Evolutionary conservation across 2,888 invertebrate species (phyloP), one percentile per base, ranked within the genome.

Genomic region (Andrena chrysosceles): DNA sequence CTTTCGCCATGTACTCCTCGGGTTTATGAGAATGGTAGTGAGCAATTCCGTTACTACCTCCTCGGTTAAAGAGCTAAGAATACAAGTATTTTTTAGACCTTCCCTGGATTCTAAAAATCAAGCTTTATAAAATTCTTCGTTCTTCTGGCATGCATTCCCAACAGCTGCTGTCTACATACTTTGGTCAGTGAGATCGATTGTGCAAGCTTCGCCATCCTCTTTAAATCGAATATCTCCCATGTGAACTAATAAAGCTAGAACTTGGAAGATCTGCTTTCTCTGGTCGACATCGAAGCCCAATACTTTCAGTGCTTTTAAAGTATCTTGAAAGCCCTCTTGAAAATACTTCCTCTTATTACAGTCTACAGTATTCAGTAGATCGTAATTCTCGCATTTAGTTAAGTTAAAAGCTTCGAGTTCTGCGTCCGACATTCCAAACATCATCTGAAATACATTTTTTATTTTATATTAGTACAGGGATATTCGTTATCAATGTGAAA

Each of bases 221-320:
- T 83, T 74, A 68, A 94, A 94, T 66, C 83, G 84, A 52, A 94
- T 90, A 80, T 94, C 93, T 2, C 94, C 93, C 86, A 94, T 89
- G 81, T 94, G 94, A 23, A 94, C 79, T 13, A 94, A 85, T 5
- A 92, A 73, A 2, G 93, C 91, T 2, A 94, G 81, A 42, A 93
- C 85, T 72, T 87, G 88, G 29, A 93, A 89, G 31, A 94, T 91
- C 16, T 92, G 85, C 16, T 87, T 83, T 60, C 89, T 85, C 64
- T 86, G 85, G 31, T 85, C 67, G 4, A 87, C 73, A 0, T 77
- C 77, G 42, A 94, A 91, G 2, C 90, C 88, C 8, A 93, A 77
- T 35, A 90, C 90, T 23, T 92, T 88, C 86, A 94, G 84, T 0
- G 93, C 90, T 35, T 90, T 89, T 0, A 91, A 20, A 13, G 93